Base-by-base conservation (phyloP, 2,113 vertebrate genomes). In the Polyodon spathula region DNA sequence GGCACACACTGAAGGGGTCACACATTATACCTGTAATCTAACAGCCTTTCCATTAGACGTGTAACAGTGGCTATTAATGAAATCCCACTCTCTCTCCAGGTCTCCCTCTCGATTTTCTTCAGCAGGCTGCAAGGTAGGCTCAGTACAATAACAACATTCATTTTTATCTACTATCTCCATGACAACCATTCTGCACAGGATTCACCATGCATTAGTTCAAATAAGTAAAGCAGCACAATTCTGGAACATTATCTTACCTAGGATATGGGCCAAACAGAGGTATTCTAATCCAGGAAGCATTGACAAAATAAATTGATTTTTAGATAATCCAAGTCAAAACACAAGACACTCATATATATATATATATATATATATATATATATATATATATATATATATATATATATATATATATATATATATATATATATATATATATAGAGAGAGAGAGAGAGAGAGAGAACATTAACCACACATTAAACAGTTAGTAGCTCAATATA, bases 271-370 rank as follows among this genome's bases (percentile, higher is more conserved):
- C 95, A 90, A 99, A 99, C 77, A 99, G 95, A 85, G 94, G 96
- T 88, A 97, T 99, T 93, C 96, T 99, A 97, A 83, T 99, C 95
- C 96, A 86, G 92, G 91, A 95, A 95, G 95, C 94, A 94, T 90
- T 93, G 92, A 93, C 77, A 92, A 93, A 95, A 94, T 90, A 98
- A 92, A 97, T 74, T 84, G 74, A 93, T 91, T 86, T 91, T 83
- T 81, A 88, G 87, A 90, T 82, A 90, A 93, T 92, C 90, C 90
- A 89, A 84, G 85, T 81, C 71, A 73, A 68, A 76, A 80, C 76
- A 80, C 65, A 62, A 68, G 59, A 65, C 85, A 73, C 68, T 69
- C 27, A 27, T 27, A 27, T 27, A n/a, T 27, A 27, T 27, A 27
- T 27, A 27, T 27, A n/a, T n/a, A n/a, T n/a, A n/a, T n/a, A n/a